A percentile compares a stretch with the other conserved stretches of the same genome.
phyloP scores from a whole-genome alignment of 2,888 invertebrate genomes.

The Drosophila anceps region DNA sequence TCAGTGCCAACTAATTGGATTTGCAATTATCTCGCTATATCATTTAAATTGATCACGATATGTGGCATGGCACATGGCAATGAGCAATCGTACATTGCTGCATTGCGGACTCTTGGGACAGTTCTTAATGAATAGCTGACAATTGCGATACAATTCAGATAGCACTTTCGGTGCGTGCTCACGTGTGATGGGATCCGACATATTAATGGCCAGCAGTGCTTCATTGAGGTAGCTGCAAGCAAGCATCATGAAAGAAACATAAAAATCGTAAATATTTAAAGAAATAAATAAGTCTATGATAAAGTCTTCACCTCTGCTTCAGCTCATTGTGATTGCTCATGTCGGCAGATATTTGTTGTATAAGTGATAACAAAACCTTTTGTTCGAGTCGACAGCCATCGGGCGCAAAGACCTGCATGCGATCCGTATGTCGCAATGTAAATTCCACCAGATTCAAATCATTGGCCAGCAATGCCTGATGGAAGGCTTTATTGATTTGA shows the following conservation, averaged over 20 bases:
- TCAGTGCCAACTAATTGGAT: conserved; percentile 60
- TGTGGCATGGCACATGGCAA: conserved; percentile 80
- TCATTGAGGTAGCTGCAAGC: conserved; percentile 92
- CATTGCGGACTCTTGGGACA: conserved; percentile 89
- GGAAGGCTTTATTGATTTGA: conserved; percentile 94
- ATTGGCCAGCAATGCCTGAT: conserved; percentile 94
- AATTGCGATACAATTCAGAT: conserved; percentile 90
- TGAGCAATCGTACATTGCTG: conserved; percentile 84
- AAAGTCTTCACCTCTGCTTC: conserved; percentile 89
- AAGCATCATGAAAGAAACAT: background rate
- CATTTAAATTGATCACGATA: conserved; percentile 83
- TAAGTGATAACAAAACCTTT: conserved; percentile 95
- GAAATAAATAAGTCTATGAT: too few relatives aligned
- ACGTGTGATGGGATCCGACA: conserved; percentile 90
- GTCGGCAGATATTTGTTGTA: conserved; percentile 97
- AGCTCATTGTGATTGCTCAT: conserved; percentile 93
- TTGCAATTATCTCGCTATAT: conserved; percentile 55
- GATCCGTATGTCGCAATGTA: conserved; percentile 94
- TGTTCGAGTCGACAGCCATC: conserved; percentile 91
- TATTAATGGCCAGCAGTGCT: conserved; percentile 93
- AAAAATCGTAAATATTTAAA: background rate
- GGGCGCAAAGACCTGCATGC: conserved; percentile 91
- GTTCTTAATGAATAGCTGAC: conserved; percentile 89
- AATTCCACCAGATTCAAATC: conserved; percentile 94
- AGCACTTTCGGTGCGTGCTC: conserved; percentile 94